Evolutionary conservation across 1,140 invertebrate genomes (phyloP), one percentile per base, ranked within the genome.

Genomic region (Oncopodura yosiiana): DNA sequence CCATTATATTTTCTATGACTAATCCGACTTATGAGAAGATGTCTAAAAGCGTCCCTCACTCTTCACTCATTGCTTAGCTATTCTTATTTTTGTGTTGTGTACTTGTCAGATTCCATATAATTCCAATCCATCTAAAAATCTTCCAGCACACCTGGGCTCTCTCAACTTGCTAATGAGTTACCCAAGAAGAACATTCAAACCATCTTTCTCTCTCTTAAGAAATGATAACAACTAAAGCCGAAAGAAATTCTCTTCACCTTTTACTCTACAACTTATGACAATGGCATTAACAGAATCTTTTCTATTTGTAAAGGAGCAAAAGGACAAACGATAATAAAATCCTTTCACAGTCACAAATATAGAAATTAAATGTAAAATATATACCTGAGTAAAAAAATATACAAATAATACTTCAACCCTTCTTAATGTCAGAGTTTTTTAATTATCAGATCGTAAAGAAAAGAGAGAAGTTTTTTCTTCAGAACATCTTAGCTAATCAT

Each of bases 361-460:
- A n/a, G n/a, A n/a, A n/a, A n/a, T n/a, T n/a, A n/a, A n/a, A n/a
- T n/a, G n/a, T n/a, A n/a, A n/a, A n/a, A n/a, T n/a, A n/a, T n/a
- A n/a, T n/a, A n/a, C n/a, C n/a, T n/a, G n/a, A n/a, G n/a, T n/a
- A n/a, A n/a, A n/a, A n/a, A n/a, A n/a, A n/a, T n/a, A n/a, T n/a
- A n/a, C n/a, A n/a, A n/a, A n/a, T n/a, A n/a, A n/a, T n/a, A n/a
- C 27, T 50, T 24, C 16, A 53, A 19, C 43, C 43, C 52, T 46
- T 53, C 52, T 53, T 53, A 55, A 55, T 55, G 53, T 55, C 53
- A 55, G 53, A 36, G 24, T 44, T 55, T 56, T 56, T 56, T 56
- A 56, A 56, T 56, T 56, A 56, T 56, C 54, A 56, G 54, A 56
- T 56, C 46, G 54, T 56, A 56, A 56, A 56, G 23, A 18, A 42